phyloP scores from a whole-genome alignment of 2,113 vertebrate genomes.

The Conger conger region DNA sequence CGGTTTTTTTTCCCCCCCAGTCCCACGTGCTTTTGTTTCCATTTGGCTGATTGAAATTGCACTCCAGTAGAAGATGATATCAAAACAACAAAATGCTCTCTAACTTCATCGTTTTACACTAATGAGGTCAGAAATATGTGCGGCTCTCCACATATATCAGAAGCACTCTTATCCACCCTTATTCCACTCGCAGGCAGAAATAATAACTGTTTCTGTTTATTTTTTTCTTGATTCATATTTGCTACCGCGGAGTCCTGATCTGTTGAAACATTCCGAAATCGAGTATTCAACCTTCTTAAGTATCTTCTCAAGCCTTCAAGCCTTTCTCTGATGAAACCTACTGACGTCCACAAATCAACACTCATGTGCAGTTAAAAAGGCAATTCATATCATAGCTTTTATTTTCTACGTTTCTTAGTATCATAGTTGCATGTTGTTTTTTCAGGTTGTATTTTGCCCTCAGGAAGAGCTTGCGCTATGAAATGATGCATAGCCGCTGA shows the following conservation, averaged over 20 bases:
- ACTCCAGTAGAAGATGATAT: slow-evolving; percentile 35
- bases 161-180: background rate
- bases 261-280: background rate
- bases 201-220: background rate
- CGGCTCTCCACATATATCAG: slow-evolving; percentile 7
- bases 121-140: slow-evolving; percentile 18
- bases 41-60: slow-evolving; percentile 38
- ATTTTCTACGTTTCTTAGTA: background rate
- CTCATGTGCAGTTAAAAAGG: background rate
- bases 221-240: background rate
- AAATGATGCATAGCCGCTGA: slow-evolving; percentile 44
- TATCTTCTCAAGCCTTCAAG: background rate
- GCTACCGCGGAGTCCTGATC: background rate
- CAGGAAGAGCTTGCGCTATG: slow-evolving; percentile 38
- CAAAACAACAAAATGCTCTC: slow-evolving; percentile 46
- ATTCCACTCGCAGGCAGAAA: background rate
- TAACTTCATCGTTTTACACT: slow-evolving; percentile 42
- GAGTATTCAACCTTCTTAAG: background rate
- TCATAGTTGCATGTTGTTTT: slow-evolving; percentile 14
- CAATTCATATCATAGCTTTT: slow-evolving; percentile 31
- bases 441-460: slow-evolving; percentile 34
- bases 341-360: background rate
- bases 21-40: slow-evolving; percentile 35
- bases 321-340: background rate
- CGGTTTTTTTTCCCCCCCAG: background rate